Conservation (phyloP, 2,113 vertebrate genomes). For the Pao palembangensis region DNA sequence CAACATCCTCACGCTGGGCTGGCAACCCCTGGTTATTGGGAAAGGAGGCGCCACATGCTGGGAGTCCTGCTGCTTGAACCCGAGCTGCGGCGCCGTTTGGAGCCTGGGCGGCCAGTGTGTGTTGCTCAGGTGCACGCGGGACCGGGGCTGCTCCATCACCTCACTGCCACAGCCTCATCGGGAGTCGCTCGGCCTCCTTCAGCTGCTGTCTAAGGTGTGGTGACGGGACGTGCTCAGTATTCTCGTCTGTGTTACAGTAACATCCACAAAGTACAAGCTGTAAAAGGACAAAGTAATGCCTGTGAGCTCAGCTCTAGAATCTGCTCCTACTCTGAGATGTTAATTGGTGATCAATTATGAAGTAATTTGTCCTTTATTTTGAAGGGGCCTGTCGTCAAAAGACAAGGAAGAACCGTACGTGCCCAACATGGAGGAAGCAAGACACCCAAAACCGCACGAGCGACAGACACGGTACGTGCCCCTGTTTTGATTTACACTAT, state of each 20-base stretch:
- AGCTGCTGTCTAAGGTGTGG: slow-evolving; percentile 64
- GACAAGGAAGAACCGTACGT: slow-evolving; percentile 21
- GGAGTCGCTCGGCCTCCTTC: slow-evolving; percentile 72
- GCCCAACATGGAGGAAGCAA: not conserved
- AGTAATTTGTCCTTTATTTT: not conserved
- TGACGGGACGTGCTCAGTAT: no score
- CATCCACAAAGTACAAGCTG: no score
- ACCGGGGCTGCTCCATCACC: slow-evolving; percentile 55
- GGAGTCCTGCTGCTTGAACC: slow-evolving; percentile 74
- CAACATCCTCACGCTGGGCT: slow-evolving; percentile 66
- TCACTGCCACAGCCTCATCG: slow-evolving; percentile 61
- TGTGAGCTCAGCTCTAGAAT: no score
- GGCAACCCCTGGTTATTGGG: slow-evolving; percentile 67
- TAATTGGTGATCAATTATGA: not conserved
- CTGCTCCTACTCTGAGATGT: no score
- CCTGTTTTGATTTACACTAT: not conserved
- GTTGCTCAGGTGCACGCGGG: slow-evolving; percentile 63
- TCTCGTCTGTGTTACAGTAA: no score
- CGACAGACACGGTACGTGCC: slow-evolving; percentile 30
- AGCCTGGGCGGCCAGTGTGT: slow-evolving; percentile 72
- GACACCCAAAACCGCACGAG: not conserved
- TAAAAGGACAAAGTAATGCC: no score
- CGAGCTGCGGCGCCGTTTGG: slow-evolving; percentile 72
- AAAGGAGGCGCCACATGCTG: slow-evolving; percentile 65
- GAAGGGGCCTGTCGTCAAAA: slow-evolving; percentile 31